A percentile compares a stretch with the other conserved stretches of the same genome.
Evolutionary conservation across 2,113 vertebrate genomes (phyloP).

Genomic region (Agelaius phoeniceus): DNA sequence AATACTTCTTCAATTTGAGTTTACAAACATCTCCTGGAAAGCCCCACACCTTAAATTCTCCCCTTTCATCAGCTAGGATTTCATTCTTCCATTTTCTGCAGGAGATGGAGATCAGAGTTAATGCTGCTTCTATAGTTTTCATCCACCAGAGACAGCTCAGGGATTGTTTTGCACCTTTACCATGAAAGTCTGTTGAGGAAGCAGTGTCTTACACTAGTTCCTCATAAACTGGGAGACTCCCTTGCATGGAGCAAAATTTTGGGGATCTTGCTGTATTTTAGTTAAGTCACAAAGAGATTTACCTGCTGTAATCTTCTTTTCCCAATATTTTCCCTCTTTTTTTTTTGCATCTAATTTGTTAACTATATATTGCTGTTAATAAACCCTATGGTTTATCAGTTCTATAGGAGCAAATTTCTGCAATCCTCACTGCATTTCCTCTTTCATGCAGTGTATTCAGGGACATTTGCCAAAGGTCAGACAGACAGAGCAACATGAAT

Average conservation of each 20-base stretch:
- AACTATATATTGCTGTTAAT: background rate
- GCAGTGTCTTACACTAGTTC: background rate
- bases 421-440: background rate
- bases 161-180: background rate
- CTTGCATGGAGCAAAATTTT: background rate
- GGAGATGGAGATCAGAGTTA: background rate
- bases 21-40: background rate
- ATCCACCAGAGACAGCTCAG: background rate
- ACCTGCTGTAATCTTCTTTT: background rate
- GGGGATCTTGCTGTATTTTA: background rate
- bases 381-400: background rate
- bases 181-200: background rate
- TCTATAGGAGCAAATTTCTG: background rate
- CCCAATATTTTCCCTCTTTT: background rate
- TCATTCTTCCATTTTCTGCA: background rate
- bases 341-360: background rate
- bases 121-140: background rate
- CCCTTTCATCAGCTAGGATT: background rate
- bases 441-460: background rate
- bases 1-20: background rate
- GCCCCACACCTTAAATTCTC: fast-evolving
- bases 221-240: background rate
- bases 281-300: background rate
- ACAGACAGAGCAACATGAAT: background rate
- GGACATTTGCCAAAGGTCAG: background rate